Evolutionary conservation across 1,140 invertebrate genomes (phyloP), one percentile per base, ranked within the genome.

Genomic region (Bombyx mori): DNA sequence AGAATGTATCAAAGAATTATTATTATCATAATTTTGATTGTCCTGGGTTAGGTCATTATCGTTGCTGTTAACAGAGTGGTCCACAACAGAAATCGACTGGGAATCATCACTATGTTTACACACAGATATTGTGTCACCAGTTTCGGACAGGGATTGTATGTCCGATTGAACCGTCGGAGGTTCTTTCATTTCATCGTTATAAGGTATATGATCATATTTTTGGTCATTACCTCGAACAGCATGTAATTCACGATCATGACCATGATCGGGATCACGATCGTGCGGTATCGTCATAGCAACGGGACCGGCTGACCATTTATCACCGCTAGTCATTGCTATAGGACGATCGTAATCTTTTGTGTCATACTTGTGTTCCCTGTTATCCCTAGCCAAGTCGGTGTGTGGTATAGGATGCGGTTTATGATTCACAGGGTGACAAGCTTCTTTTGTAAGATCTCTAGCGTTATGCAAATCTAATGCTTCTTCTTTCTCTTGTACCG

Each of bases 61-160:
- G 63, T 79, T 79, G 49, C 76, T 80, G 18, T 73, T 66, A 10
- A 81, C 57, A 6, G 81, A 80, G 58, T 84, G 72, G 58, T 82
- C 80, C 12, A 81, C 74, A 2, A 86, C 83, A 26, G 81, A 84
- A 26, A 86, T 59, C 42, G 80, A 75, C 60, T 83, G 82, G 3
- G 83, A 85, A 56, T 86, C 83, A 52, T 86, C 83, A 66, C 83
- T 86, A 65, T 84, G 80, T 68, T 86, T 86, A 0, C 77, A 82
- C 26, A 84, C 52, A 26, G 81, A 84, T 63, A 80, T 76, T 8
- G 73, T 65, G 62, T 86, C 82, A 46, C 68, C 77, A 52, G 76
- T 57, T 75, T 86, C 82, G 18, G 81, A 84, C 6, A 73, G 56
- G 8, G 82, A 84, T 58, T 71, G 74, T 6, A 76, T 63, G 54